Conservation (phyloP, 2,113 vertebrate species). For the Suricata suricatta region DNA sequence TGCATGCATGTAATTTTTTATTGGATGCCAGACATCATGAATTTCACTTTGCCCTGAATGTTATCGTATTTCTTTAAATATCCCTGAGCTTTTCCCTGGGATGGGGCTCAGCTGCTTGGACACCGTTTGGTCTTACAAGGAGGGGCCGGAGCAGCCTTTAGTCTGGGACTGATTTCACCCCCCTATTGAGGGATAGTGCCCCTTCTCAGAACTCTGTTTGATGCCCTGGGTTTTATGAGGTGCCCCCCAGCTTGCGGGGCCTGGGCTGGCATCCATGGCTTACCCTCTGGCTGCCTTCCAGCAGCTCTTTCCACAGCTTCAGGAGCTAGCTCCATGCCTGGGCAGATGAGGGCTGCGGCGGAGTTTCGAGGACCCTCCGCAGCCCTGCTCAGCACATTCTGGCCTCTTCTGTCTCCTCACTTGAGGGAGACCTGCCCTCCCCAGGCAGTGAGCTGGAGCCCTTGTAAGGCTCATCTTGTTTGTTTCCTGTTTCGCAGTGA, state of each 20-base stretch:
- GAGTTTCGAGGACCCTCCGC: neutral
- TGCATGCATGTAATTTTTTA: neutral
- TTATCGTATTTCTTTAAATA: neutral
- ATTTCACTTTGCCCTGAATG: neutral
- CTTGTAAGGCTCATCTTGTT: neutral
- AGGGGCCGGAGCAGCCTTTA: neutral
- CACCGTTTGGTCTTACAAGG: neutral
- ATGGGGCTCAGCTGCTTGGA: neutral
- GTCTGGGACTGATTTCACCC: neutral
- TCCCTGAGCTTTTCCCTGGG: neutral
- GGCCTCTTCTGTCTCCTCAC: neutral
- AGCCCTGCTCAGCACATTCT: neutral
- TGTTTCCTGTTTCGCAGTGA: neutral
- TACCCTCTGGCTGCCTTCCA: neutral
- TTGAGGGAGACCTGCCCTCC: neutral
- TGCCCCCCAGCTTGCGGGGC: neutral
- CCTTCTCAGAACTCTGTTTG: neutral
- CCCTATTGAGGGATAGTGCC: neutral
- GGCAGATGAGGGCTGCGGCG: neutral
- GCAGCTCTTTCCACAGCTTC: neutral
- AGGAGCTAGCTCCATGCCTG: neutral
- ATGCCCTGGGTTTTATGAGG: neutral
- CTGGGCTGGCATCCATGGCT: neutral
- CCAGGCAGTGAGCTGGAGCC: neutral
- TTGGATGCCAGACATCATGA: neutral